Percentiles rank a stretch among this genome's conserved stretches.
Conservation (phyloP, 2,888 invertebrate genomes). For the Eupithecia exiguata region DNA sequence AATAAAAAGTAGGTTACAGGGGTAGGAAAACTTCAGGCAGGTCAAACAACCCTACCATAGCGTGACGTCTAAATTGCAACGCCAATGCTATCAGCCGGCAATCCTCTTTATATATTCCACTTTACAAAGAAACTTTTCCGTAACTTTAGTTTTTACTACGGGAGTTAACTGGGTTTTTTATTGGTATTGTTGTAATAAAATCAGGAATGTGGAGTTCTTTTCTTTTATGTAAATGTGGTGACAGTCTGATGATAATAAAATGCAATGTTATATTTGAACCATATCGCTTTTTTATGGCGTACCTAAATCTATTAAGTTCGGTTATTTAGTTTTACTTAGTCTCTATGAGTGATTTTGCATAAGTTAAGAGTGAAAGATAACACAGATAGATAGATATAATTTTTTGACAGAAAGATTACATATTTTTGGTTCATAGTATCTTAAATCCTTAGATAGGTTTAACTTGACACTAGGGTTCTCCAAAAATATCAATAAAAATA, state of each 20-base stretch:
- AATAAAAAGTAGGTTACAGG: constrained; percentile 3
- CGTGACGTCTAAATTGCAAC: constrained; percentile 30
- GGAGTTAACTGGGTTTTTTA: constrained; percentile 23
- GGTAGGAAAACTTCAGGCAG: not conserved
- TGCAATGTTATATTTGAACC: not conserved
- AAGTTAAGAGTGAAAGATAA: too few relatives aligned
- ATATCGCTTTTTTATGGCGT: not conserved
- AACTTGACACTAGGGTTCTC: too few relatives aligned
- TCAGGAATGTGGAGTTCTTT: not conserved
- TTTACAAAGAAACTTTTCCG: constrained; percentile 20
- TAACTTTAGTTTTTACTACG: constrained; percentile 25
- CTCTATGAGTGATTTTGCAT: too few relatives aligned
- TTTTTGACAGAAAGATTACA: too few relatives aligned
- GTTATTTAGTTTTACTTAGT: too few relatives aligned
- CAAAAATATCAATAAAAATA: too few relatives aligned
- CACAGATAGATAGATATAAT: too few relatives aligned
- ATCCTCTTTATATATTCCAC: constrained; percentile 28
- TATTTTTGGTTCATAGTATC: too few relatives aligned
- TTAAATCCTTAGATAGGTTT: too few relatives aligned
- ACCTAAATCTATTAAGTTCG: too few relatives aligned
- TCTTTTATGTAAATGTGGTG: constrained; percentile 1
- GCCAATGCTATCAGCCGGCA: constrained; percentile 23
- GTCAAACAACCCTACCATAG: constrained; percentile 18
- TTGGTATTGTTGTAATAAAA: constrained; percentile 19
- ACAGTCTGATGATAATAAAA: constrained; percentile 9